Percentiles rank a stretch among this genome's conserved stretches.
These are phyloP conservation scores for Diaprepes abbreviatus DNA, from an alignment of 2,888 invertebrate genomes.

Conservation along the genomic window DNA sequence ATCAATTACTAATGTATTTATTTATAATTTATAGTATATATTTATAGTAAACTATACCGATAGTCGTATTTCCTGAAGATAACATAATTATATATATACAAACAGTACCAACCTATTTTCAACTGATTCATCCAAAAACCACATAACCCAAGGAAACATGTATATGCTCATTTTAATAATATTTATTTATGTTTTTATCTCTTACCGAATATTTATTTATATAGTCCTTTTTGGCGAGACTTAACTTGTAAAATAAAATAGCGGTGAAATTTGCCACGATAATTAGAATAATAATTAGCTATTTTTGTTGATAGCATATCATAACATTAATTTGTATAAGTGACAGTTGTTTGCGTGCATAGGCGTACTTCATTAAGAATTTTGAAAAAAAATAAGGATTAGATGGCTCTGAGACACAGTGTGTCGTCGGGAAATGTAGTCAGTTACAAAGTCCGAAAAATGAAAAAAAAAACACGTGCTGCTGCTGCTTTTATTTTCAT, in stretches of 20 bases:
- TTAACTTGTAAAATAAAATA: not conserved
- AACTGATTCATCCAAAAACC: constrained; percentile 2
- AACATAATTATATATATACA: not conserved
- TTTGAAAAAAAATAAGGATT: no score
- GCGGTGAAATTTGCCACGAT: not conserved
- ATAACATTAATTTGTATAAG: not conserved
- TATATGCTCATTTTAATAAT: not conserved
- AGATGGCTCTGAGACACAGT: no score
- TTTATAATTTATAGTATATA: no score
- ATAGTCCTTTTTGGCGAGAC: not conserved
- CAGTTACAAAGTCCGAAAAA: no score
- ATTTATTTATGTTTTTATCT: not conserved
- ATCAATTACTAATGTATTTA: no score
- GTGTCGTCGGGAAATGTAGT: no score
- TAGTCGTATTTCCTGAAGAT: not conserved
- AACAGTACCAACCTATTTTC: not conserved
- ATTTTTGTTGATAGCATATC: constrained; percentile 1
- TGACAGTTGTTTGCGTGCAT: not conserved
- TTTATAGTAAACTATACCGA: no score
- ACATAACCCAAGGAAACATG: not conserved
- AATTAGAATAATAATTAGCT: constrained; percentile 5
- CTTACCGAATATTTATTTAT: not conserved
- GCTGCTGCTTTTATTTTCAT: no score
- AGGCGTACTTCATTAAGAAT: no score
- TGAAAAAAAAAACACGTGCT: no score